phyloP scores from a whole-genome alignment of 2,797 vertebrate species.

The Artibeus jamaicensis region DNA sequence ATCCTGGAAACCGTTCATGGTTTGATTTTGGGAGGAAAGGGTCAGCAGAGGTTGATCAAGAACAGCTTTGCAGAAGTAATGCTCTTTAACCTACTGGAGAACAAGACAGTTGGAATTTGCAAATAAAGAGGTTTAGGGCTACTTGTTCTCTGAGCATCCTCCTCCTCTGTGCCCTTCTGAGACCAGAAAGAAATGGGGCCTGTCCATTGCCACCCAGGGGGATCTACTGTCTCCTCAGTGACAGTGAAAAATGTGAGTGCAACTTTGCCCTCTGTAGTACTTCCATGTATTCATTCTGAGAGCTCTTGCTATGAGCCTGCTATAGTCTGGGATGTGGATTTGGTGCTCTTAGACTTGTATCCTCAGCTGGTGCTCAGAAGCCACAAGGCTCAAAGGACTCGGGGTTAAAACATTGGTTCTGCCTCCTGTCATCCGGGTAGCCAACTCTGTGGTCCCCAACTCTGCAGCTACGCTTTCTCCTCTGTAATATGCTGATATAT shows the following conservation, averaged over 20 bases:
- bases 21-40: background rate
- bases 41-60: background rate
- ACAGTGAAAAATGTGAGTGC: background rate
- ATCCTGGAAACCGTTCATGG: background rate
- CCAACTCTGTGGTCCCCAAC: background rate
- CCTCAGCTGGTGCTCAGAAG: background rate
- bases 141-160: background rate
- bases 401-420: background rate
- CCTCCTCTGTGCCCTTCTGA: background rate
- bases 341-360: background rate
- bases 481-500: background rate
- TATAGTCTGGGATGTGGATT: background rate
- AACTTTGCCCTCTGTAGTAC: background rate
- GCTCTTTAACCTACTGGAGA: background rate
- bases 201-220: background rate
- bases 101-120: background rate
- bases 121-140: background rate
- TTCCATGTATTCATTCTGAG: background rate
- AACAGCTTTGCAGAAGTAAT: background rate
- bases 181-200: background rate
- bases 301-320: background rate
- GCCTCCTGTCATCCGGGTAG: background rate
- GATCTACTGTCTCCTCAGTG: background rate
- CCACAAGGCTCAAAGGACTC: background rate
- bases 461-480: background rate